Evolutionary conservation across 2,797 vertebrate genomes (phyloP).

Genomic region (Allobates femoralis): DNA sequence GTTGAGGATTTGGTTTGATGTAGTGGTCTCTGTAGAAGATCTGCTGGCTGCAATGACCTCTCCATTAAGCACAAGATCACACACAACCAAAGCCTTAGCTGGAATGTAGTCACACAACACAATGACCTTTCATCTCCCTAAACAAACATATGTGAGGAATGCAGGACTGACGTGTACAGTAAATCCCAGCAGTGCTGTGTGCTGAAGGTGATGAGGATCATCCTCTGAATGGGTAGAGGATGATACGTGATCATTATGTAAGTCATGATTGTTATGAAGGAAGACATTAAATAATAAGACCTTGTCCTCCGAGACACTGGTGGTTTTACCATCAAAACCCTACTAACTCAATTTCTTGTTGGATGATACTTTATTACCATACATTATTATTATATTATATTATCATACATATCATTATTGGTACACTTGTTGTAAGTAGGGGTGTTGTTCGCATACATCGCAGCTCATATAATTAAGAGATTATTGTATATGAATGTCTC

Average conservation of each 20-base stretch:
- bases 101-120: slow-evolving; percentile 27
- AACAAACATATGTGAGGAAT: slow-evolving; percentile 40
- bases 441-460: no score
- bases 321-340: no score
- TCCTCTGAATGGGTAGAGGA: not conserved
- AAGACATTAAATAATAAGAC: no score
- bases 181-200: slow-evolving; percentile 1
- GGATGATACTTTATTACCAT: no score
- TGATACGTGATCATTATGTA: not conserved
- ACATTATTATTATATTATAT: no score
- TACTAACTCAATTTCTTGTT: no score
- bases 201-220: not conserved
- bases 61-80: not conserved
- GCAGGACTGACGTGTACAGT: slow-evolving; percentile 11
- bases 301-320: not conserved
- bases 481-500: no score
- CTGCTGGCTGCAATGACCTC: not conserved
- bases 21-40: not conserved
- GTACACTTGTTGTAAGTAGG: no score
- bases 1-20: not conserved
- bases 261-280: not conserved
- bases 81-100: not conserved
- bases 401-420: no score
- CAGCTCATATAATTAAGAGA: no score
- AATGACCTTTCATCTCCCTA: slow-evolving; percentile 43